Conservation (phyloP, 2,888 invertebrate species). For the Drosophila merina region DNA sequence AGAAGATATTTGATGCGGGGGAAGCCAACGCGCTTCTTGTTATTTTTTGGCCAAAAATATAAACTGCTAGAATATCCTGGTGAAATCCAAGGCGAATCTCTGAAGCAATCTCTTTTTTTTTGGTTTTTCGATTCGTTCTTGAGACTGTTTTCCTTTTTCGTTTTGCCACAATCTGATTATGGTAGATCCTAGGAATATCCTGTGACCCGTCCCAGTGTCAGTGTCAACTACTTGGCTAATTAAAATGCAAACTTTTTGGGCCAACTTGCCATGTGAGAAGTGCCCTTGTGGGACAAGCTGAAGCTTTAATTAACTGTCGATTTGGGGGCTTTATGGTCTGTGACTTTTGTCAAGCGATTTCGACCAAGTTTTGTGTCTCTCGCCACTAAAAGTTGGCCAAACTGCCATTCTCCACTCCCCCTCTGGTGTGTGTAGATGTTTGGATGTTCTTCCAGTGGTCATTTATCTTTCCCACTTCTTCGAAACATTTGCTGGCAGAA, state of each 20-base stretch:
- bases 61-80: slow-evolving; percentile 23
- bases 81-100: slow-evolving; percentile 21
- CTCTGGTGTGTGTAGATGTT: neutral
- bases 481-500: neutral
- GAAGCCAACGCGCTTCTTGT: slow-evolving; percentile 15
- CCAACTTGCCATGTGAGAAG: slow-evolving; percentile 24
- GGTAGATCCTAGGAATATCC: neutral
- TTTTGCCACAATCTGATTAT: slow-evolving; percentile 25
- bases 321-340: slow-evolving; percentile 34
- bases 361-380: slow-evolving; percentile 35
- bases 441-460: slow-evolving; percentile 16
- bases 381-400: slow-evolving; percentile 34
- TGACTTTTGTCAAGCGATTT: slow-evolving; percentile 16
- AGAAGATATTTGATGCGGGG: slow-evolving; percentile 12
- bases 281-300: slow-evolving; percentile 17
- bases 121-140: slow-evolving; percentile 5
- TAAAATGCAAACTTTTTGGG: slow-evolving; percentile 33
- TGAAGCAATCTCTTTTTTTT: slow-evolving; percentile 1
- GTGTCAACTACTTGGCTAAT: slow-evolving; percentile 27
- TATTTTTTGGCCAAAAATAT: slow-evolving; percentile 23
- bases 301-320: slow-evolving; percentile 56
- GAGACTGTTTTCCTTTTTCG: neutral
- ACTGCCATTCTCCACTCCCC: neutral
- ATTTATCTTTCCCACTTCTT: slow-evolving; percentile 37
- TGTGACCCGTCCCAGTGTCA: slow-evolving; percentile 9